These are phyloP conservation scores for Syngnathus typhle DNA, from an alignment of 2,113 vertebrate genomes.

Conservation along the genomic window DNA sequence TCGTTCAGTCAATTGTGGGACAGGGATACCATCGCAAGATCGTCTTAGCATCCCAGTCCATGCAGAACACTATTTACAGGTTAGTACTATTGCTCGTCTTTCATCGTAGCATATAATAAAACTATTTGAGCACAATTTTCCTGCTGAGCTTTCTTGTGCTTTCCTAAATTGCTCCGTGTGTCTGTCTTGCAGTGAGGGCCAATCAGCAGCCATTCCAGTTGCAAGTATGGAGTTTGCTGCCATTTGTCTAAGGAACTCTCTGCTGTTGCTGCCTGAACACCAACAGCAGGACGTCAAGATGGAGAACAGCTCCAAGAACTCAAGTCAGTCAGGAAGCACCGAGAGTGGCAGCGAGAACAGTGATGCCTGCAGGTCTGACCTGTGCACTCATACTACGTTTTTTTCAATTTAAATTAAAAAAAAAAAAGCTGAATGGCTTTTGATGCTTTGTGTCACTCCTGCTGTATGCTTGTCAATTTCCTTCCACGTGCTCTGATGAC, in stretches of 20 bases:
- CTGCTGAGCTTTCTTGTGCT: neutral
- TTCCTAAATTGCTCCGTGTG: neutral
- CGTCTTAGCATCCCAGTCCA: slow-evolving; percentile 90
- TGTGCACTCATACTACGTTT: neutral
- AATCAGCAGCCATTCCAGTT: slow-evolving; percentile 95
- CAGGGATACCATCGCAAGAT: slow-evolving; percentile 98
- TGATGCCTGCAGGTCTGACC: slow-evolving; percentile 85
- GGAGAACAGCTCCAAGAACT: slow-evolving; percentile 83
- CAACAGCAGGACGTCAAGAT: slow-evolving; percentile 82
- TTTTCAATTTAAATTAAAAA: no score
- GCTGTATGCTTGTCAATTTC: no score
- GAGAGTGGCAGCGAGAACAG: slow-evolving; percentile 83
- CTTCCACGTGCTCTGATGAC: neutral
- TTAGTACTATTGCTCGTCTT: slow-evolving; percentile 49
- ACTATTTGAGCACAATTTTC: neutral
- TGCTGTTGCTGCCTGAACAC: slow-evolving; percentile 84
- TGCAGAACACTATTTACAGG: slow-evolving; percentile 93
- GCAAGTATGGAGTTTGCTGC: slow-evolving; percentile 99
- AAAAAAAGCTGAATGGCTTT: no score
- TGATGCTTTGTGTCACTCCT: no score
- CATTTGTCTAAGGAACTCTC: slow-evolving; percentile 91
- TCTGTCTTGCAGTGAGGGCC: slow-evolving; percentile 79
- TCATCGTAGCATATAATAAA: neutral
- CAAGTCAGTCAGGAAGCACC: slow-evolving; percentile 78
- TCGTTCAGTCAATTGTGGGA: slow-evolving; percentile 94